Evolutionary conservation across 2,113 vertebrate species (phyloP), one percentile per base, ranked within the genome.

Genomic region (Tenrec ecaudatus): DNA sequence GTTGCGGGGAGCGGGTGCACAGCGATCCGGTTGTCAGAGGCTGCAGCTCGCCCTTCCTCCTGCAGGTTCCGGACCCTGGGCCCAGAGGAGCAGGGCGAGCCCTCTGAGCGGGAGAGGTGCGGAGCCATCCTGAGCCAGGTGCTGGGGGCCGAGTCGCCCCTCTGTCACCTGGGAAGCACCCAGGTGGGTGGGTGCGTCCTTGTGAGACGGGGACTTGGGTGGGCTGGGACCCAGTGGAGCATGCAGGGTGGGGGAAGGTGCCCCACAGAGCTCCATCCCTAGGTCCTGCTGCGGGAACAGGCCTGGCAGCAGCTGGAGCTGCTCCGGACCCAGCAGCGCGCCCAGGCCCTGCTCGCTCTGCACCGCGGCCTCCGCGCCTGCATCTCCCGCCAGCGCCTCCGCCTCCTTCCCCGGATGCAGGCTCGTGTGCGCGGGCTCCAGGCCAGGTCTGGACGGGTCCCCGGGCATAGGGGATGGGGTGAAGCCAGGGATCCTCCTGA

Each of bases 101-200:
- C n/a, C 58, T 91, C 91, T 19, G 97, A 98, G 82, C 97, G 94
- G 36, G 98, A 98, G 38, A 96, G 96, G 94, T 98, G 98, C 0
- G 79, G 96, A 0, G 81, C 97, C 64, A 93, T 99, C 92, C 97
- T 99, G 89, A 97, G 97, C 29, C 95, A 43, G 0, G 86, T 98
- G 16, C 0, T 98, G 82, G 98, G 97, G 27, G 96, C 91, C 8
- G 96, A 98, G 60, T 98, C 98, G 0, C 96, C 97, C 2, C 98
- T 98, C 88, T 99, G 98, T 92, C 98, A 98, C 96, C 97, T 99
- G 8, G 99, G 99, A 95, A 76, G 98, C 92, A 99, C 98, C 82
- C 99, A 99, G 99, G 99, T 99, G 95, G 25, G 88, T 40, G 66
- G 1, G 23, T 3, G n/a, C 25, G n/a, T 53, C 64, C 0, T 1